Conservation (phyloP, 2,113 vertebrate genomes). For the Ptyas mucosa region DNA sequence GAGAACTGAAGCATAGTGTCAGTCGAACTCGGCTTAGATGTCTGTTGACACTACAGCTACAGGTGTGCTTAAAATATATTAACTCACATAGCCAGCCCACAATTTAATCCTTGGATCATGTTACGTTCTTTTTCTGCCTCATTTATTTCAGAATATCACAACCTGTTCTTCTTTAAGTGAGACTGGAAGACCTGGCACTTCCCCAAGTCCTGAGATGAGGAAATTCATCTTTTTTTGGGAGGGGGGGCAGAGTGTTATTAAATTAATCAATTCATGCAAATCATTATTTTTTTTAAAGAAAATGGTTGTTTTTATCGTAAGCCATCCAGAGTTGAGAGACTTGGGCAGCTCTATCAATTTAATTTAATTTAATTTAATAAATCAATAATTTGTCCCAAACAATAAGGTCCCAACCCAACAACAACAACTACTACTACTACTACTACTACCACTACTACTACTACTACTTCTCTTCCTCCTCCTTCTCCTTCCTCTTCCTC, state of each 20-base stretch:
- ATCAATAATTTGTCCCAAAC: neutral
- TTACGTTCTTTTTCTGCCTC: neutral
- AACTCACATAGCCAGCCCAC: neutral
- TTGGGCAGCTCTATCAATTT: neutral
- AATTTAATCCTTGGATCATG: neutral
- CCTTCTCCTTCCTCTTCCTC: fast-evolving
- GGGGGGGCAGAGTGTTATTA: neutral
- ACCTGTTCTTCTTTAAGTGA: neutral
- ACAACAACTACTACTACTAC: fast-evolving
- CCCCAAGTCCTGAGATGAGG: neutral
- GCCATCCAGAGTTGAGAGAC: neutral
- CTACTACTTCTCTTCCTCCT: neutral
- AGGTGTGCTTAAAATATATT: neutral
- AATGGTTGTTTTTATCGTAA: neutral
- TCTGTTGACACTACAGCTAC: neutral
- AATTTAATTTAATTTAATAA: neutral
- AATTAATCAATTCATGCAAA: neutral
- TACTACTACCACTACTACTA: neutral
- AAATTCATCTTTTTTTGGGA: neutral
- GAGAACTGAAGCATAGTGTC: neutral
- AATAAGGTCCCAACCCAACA: neutral
- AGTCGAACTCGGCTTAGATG: neutral
- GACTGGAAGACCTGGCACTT: neutral
- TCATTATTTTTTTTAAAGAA: neutral
- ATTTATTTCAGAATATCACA: neutral